Conservation (phyloP, 2,888 invertebrate genomes). For the Spatulosminthurus flaviceps region DNA sequence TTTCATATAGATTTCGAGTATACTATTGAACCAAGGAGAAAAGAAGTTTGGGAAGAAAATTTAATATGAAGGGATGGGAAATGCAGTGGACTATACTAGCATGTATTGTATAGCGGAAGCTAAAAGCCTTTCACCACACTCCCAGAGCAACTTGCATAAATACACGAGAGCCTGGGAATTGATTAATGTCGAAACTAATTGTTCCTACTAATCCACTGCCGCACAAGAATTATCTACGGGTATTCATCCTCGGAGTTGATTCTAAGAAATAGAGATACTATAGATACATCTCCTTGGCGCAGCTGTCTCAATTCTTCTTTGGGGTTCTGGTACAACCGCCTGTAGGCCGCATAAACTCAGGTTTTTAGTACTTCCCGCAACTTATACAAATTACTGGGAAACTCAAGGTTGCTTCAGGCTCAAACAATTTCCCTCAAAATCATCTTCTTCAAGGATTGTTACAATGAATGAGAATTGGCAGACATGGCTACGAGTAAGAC, state of each 20-base stretch:
- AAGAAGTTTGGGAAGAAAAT: too few relatives aligned
- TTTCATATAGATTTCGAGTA: too few relatives aligned
- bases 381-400: neutral
- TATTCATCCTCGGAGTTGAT: neutral
- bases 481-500: too few relatives aligned
- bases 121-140: neutral
- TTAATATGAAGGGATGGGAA: too few relatives aligned
- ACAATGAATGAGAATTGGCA: too few relatives aligned
- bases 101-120: neutral
- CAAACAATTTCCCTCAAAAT: too few relatives aligned
- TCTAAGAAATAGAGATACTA: neutral
- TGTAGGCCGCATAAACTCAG: neutral
- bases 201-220: constrained; percentile 20
- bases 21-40: too few relatives aligned
- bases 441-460: too few relatives aligned
- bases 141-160: neutral
- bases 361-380: neutral
- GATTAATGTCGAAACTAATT: constrained; percentile 38
- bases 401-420: neutral
- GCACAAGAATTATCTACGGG: neutral
- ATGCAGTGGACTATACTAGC: too few relatives aligned
- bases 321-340: neutral
- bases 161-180: constrained; percentile 3
- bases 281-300: neutral
- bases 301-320: neutral